Conservation (phyloP, 2,888 invertebrate genomes). For the Leucania comma region DNA sequence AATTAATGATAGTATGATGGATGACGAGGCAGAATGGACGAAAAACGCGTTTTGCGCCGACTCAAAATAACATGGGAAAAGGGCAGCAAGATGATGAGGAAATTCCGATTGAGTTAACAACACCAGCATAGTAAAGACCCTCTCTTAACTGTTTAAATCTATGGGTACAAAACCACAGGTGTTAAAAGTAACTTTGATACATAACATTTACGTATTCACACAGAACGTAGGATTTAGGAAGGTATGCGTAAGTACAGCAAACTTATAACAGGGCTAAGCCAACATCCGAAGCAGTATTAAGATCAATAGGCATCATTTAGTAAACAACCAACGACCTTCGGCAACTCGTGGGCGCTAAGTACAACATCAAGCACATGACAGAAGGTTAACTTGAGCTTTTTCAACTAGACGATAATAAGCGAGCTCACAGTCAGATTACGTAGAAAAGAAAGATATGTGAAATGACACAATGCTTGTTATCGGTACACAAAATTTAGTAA, state of each 20-base stretch:
- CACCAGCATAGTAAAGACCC: too few species aligned
- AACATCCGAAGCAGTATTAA: slow-evolving; percentile 35
- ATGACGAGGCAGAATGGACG: too few species aligned
- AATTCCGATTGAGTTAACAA: too few species aligned
- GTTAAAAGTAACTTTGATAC: neutral
- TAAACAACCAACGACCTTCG: slow-evolving; percentile 52
- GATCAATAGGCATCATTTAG: slow-evolving; percentile 54
- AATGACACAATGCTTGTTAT: neutral
- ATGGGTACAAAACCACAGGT: too few species aligned
- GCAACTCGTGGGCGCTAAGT: slow-evolving; percentile 19
- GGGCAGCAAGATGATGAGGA: too few species aligned
- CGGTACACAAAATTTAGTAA: neutral
- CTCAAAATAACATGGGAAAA: too few species aligned
- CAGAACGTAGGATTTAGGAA: neutral
- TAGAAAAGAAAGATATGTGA: neutral
- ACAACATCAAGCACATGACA: neutral
- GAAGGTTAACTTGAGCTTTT: slow-evolving; percentile 22
- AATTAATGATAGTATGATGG: too few species aligned
- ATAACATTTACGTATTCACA: neutral
- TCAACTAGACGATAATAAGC: neutral
- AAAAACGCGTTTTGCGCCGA: too few species aligned
- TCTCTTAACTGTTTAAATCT: too few species aligned
- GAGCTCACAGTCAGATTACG: neutral
- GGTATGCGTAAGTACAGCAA: slow-evolving; percentile 9
- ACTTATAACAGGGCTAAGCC: slow-evolving; percentile 23